Conservation (phyloP, 1,140 invertebrate genomes). For the Cydia pomonella region DNA sequence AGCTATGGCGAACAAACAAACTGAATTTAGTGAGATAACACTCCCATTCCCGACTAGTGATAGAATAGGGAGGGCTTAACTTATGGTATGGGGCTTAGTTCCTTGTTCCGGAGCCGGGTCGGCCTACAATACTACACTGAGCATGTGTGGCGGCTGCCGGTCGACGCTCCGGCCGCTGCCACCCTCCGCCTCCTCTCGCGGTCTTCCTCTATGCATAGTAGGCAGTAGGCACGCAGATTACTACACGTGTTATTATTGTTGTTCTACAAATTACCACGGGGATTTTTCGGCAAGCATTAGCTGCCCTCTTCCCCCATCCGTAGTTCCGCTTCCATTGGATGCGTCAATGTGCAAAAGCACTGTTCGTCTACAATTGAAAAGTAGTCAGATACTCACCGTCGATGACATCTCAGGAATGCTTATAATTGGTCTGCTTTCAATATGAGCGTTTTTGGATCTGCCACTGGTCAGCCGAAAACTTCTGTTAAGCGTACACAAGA, state of each 20-base stretch:
- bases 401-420: slow-evolving; percentile 55
- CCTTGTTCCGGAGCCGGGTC: slow-evolving; percentile 1
- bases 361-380: background rate
- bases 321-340: background rate
- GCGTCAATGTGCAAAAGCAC: background rate
- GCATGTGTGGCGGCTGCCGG: background rate
- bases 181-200: slow-evolving; percentile 7
- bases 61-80: background rate
- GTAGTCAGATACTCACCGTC: slow-evolving; percentile 40
- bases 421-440: slow-evolving; percentile 55
- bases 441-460: slow-evolving; percentile 55
- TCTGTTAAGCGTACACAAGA: slow-evolving; percentile 68
- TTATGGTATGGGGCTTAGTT: background rate
- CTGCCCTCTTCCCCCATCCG: background rate
- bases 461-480: slow-evolving; percentile 64
- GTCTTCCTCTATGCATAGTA: background rate
- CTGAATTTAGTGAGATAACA: background rate
- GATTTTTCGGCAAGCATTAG: background rate
- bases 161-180: slow-evolving; percentile 11
- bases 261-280: background rate
- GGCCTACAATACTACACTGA: background rate
- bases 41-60: background rate
- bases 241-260: background rate
- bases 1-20: no score
- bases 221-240: background rate